phyloP scores from a whole-genome alignment of 1,140 invertebrate species.

The Bradysia coprophila region DNA sequence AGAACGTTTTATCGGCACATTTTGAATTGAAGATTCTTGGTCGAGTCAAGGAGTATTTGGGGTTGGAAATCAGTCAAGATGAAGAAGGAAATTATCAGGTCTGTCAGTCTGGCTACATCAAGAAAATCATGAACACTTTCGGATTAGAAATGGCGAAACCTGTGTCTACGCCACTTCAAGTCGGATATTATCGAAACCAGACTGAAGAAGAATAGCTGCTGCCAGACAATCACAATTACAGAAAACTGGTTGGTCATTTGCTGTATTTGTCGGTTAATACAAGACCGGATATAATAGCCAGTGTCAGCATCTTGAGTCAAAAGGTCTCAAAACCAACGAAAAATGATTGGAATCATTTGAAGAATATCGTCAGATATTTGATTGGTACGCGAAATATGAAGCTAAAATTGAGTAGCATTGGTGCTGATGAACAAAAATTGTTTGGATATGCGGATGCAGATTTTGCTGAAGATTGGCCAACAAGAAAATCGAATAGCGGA shows the following conservation, averaged over 20 bases:
- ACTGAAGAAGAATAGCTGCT: neutral
- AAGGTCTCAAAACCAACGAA: neutral
- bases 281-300: constrained; percentile 6
- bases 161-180: no score
- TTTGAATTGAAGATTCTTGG: no score
- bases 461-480: neutral
- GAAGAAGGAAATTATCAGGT: no score
- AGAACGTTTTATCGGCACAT: no score
- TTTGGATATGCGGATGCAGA: constrained; percentile 1
- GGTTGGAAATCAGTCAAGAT: no score
- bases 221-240: constrained; percentile 5
- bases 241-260: constrained; percentile 5
- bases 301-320: neutral
- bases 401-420: neutral
- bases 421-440: neutral
- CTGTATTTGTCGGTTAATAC: constrained; percentile 7
- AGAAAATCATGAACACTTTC: no score
- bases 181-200: constrained; percentile 5
- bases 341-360: constrained; percentile 1
- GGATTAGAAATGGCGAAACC: no score
- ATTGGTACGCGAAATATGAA: constrained; percentile 12
- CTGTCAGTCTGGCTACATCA: no score
- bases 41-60: no score
- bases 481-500: constrained; percentile 6
- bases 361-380: constrained; percentile 20